Base-by-base conservation (phyloP, 2,113 vertebrate genomes). In the Lophura nycthemera region DNA sequence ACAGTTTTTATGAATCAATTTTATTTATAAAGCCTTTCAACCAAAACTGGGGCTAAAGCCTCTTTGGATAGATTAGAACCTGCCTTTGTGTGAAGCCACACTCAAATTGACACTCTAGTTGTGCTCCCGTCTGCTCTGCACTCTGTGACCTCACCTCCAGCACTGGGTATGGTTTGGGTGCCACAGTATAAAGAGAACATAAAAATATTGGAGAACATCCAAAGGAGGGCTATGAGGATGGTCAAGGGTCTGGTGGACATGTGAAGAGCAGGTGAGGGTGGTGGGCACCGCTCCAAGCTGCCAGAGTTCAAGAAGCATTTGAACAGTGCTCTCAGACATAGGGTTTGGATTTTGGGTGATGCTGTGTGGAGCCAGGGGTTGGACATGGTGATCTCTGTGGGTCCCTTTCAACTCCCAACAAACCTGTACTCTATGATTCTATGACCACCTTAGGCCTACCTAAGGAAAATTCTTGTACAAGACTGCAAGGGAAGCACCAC, bases 71-170 rank as follows among this genome's bases (percentile, higher is more conserved):
- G 52, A 17, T 52, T 29, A 52, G 50, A 59, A 61, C 0, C 25
- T 65, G 38, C 57, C 59, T 61, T 60, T 36, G 32, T 36, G 54
- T 0, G 0, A 82, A 84, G 70, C 30, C 0, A 0, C 3, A 3
- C 47, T 70, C 59, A 59, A 38, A 40, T 20, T 13, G 40, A 78
- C 6, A 34, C 30, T 17, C 52, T 25, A 50, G 34, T 13, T 38
- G 34, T 30, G 47, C 30, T 27, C 25, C 52, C 14, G 27, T 54
- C 25, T 54, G 27, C 52, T 54, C 13, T 54, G 27, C 14, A 6
- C 52, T 54, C 27, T 16, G 52, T 54, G 52, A 54, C 52, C 50
- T 29, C 52, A 54, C 25, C 52, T 54, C 14, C 25, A 54, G 27
- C 52, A 16, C 52, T 29, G 25, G 27, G 14, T 54, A 27, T 54